Base-by-base conservation (phyloP, 2,797 vertebrate genomes). In the Acanthiza pusilla region DNA sequence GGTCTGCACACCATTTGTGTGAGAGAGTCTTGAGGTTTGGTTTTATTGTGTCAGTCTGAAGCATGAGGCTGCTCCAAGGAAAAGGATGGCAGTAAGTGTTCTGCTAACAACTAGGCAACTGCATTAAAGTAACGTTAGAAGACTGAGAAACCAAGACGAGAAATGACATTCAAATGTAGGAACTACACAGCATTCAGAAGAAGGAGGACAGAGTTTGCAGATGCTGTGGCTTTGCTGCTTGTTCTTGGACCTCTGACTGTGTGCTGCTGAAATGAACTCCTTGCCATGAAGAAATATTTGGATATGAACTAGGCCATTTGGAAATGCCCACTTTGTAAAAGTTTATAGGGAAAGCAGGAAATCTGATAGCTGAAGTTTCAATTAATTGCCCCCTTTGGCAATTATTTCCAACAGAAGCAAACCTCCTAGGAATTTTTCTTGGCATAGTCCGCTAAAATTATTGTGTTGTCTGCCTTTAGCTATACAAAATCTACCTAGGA, bases 41-140 rank as follows among this genome's bases (percentile, higher is more conserved):
- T 81, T 94, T 96, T 71, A 48, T 55, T 72, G 50, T 75, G 68
- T 75, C 68, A 54, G 9, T 29, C 62, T 91, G 76, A 89, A 91
- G 74, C 53, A 58, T 7, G 57, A 81, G 25, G 19, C 55, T 89
- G 48, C 48, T 77, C 83, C 78, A 75, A 74, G 81, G 89, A 58
- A 85, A 61, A 0, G 9, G 67, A 25, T 93, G 84, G 61, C 58
- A 77, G 7, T 26, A 55, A 84, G 13, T 29, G 11, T 61, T 91
- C 70, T 73, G 32, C 75, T 92, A 89, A 92, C 63, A 91, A 38
- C 36, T 13, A 34, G 23, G 73, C 51, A 83, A 45, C 68, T 88
- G 73, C 73, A 54, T 78, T 63, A n/a, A 89, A 81, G 81, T 68
- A 94, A 94, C 13, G 13, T 38, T 88, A 91, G 85, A 83, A 92